phyloP scores from a whole-genome alignment of 2,888 invertebrate genomes.

The Melanchra persicariae region DNA sequence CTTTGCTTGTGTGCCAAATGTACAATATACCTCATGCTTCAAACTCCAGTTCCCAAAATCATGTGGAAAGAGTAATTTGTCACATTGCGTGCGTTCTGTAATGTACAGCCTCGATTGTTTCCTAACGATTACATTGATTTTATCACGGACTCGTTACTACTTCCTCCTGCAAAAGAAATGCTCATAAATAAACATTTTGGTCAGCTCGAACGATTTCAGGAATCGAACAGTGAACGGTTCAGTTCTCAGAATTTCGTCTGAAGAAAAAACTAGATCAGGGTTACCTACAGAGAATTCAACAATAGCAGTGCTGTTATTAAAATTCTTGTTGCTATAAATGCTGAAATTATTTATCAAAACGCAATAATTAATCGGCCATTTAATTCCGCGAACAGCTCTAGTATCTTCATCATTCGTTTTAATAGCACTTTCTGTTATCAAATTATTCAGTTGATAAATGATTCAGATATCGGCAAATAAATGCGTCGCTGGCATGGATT shows the following conservation, averaged over 20 bases:
- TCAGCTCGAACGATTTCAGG: slow-evolving; percentile 18
- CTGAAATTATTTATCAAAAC: slow-evolving; percentile 1
- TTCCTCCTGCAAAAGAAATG: slow-evolving; percentile 36
- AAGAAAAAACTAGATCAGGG: slow-evolving; percentile 21
- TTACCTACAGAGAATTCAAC: background rate
- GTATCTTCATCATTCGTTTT: slow-evolving; percentile 39
- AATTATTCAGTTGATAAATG: slow-evolving; percentile 45
- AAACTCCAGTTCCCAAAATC: slow-evolving; percentile 2
- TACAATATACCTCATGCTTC: background rate
- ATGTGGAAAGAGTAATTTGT: slow-evolving; percentile 56
- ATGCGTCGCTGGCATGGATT: slow-evolving; percentile 33
- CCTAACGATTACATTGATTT: slow-evolving; percentile 54
- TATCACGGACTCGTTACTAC: slow-evolving; percentile 47
- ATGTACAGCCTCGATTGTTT: slow-evolving; percentile 55
- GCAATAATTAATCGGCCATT: slow-evolving; percentile 2
- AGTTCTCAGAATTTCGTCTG: slow-evolving; percentile 21
- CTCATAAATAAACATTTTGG: slow-evolving; percentile 43
- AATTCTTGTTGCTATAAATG: background rate
- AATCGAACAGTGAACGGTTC: slow-evolving; percentile 16
- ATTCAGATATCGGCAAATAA: slow-evolving; percentile 45
- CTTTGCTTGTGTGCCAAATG: background rate
- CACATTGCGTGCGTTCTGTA: slow-evolving; percentile 52
- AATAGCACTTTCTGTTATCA: slow-evolving; percentile 44
- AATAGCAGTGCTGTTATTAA: background rate
- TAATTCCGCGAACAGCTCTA: slow-evolving; percentile 21